A percentile compares a stretch with the other conserved stretches of the same genome.
phyloP scores from a whole-genome alignment of 2,888 invertebrate genomes.

The Molorchus minor region DNA sequence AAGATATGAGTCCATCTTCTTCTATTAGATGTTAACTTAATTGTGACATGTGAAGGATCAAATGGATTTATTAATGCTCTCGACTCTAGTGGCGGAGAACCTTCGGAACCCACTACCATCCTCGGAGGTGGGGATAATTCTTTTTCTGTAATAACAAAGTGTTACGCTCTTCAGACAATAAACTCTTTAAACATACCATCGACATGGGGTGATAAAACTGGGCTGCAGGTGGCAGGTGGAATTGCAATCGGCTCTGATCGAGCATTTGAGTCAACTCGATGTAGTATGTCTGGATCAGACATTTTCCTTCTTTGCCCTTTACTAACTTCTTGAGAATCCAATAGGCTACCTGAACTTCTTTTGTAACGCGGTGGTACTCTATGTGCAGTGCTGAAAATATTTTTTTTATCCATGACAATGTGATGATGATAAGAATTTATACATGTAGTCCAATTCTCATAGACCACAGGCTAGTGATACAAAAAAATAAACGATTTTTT shows the following conservation, averaged over 20 bases:
- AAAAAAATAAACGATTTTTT: too few relatives aligned
- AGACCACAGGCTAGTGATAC: too few relatives aligned
- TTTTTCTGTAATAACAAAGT: slow-evolving; percentile 53
- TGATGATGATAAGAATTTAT: too few relatives aligned
- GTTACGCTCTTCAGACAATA: neutral
- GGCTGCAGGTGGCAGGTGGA: slow-evolving; percentile 57
- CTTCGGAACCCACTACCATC: slow-evolving; percentile 68
- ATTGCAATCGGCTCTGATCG: slow-evolving; percentile 61
- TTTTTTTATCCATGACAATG: too few relatives aligned
- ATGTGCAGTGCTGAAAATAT: slow-evolving; percentile 60
- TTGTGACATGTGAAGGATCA: slow-evolving; percentile 96
- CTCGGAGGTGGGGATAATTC: slow-evolving; percentile 67
- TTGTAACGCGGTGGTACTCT: slow-evolving; percentile 73
- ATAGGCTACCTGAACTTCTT: slow-evolving; percentile 76
- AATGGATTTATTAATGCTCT: slow-evolving; percentile 96
- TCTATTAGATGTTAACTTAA: slow-evolving; percentile 93
- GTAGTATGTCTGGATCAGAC: slow-evolving; percentile 90
- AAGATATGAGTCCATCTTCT: slow-evolving; percentile 99
- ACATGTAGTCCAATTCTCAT: too few relatives aligned
- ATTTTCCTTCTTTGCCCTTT: slow-evolving; percentile 76
- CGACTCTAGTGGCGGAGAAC: slow-evolving; percentile 72
- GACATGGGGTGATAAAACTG: slow-evolving; percentile 55
- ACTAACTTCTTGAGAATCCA: slow-evolving; percentile 63
- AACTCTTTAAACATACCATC: slow-evolving; percentile 50
- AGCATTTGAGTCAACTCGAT: slow-evolving; percentile 57